Conservation (phyloP, 2,113 vertebrate species). For the Istiophorus platypterus region DNA sequence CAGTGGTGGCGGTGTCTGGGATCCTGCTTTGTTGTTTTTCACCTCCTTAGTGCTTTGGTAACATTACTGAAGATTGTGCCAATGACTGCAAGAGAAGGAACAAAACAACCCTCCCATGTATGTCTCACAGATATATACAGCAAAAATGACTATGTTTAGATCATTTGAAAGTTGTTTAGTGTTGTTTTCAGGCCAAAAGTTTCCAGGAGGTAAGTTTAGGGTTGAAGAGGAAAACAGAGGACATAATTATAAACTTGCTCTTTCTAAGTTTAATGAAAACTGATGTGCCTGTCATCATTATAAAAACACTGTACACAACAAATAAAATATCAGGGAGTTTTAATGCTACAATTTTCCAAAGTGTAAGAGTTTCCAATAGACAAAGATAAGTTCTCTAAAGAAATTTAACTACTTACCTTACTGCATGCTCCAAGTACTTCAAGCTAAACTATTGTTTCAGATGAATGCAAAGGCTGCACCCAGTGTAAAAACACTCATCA, state of each 20-base stretch:
- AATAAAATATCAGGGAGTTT: neutral
- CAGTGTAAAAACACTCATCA: neutral
- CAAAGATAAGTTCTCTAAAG: neutral
- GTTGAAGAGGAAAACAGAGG: neutral
- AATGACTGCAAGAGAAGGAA: constrained; percentile 73
- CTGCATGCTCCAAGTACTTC: neutral
- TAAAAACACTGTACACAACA: neutral
- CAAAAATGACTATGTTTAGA: neutral
- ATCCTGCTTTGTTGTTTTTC: neutral
- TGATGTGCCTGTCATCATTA: neutral
- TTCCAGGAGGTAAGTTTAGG: neutral
- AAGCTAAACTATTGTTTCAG: neutral
- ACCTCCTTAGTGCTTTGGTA: constrained; percentile 80
- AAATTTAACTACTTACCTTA: neutral
- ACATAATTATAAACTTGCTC: neutral
- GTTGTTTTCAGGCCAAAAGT: neutral
- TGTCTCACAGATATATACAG: neutral
- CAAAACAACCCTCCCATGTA: neutral
- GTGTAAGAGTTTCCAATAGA: neutral
- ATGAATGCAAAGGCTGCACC: neutral
- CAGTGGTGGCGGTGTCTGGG: constrained; percentile 19
- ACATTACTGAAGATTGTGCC: constrained; percentile 82
- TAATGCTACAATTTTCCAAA: neutral
- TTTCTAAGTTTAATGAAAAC: neutral
- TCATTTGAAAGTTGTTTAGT: neutral